Conservation (phyloP, 2,113 vertebrate genomes). For the Lepisosteus osseus region DNA sequence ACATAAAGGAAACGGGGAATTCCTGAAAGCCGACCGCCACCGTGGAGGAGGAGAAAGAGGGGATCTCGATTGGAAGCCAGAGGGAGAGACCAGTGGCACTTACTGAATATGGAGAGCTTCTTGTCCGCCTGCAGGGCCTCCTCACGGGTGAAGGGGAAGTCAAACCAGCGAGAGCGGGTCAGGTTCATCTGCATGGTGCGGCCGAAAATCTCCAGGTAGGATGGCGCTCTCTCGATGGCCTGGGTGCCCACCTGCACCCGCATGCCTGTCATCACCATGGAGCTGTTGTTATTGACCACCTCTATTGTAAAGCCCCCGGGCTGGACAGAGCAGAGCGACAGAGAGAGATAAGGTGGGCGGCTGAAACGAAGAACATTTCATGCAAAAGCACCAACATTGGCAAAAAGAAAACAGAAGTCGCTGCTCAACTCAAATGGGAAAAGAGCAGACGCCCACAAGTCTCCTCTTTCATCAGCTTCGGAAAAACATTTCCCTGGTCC, state of each 20-base stretch:
- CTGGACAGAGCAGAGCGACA: constrained; percentile 47
- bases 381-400: no score
- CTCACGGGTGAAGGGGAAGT: constrained; percentile 94
- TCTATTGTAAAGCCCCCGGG: constrained; percentile 95
- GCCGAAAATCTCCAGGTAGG: constrained; percentile 92
- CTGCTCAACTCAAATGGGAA: not conserved
- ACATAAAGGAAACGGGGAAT: no score
- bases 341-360: not conserved
- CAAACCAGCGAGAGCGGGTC: constrained; percentile 95
- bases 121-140: constrained; percentile 97
- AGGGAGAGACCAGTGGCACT: constrained; percentile 36
- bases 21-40: no score
- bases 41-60: no score
- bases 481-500: no score
- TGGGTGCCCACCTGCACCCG: constrained; percentile 93
- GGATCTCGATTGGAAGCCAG: not conserved
- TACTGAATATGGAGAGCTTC: constrained; percentile 93
- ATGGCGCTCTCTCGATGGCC: constrained; percentile 88
- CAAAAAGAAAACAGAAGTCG: not conserved
- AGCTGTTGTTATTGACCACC: constrained; percentile 90
- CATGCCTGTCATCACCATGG: constrained; percentile 99
- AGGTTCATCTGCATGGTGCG: constrained; percentile 96
- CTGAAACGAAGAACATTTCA: no score
- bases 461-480: no score
- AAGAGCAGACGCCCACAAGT: no score